Evolutionary conservation across 2,888 invertebrate species (phyloP).

Genomic region (Eristalinus sepulchralis): DNA sequence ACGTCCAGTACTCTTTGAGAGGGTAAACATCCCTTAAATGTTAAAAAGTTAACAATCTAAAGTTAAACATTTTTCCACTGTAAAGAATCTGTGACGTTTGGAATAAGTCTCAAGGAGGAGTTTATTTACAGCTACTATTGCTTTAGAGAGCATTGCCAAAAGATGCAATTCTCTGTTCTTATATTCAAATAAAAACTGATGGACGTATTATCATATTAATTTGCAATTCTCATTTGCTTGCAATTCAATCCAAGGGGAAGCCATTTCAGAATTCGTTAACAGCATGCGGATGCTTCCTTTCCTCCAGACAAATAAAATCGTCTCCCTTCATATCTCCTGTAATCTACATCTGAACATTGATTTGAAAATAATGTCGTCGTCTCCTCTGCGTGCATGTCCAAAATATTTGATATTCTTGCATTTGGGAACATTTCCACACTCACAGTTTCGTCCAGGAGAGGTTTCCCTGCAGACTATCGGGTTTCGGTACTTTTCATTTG

Average conservation of each 20-base stretch:
- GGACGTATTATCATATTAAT: too few relatives aligned
- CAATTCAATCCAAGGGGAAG: not conserved
- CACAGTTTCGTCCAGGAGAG: not conserved
- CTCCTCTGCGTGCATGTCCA: not conserved
- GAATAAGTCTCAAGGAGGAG: too few relatives aligned
- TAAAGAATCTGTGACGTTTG: too few relatives aligned
- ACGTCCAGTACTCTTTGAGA: too few relatives aligned
- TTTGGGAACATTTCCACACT: not conserved
- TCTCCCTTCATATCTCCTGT: not conserved
- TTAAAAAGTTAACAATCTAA: too few relatives aligned
- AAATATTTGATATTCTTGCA: not conserved
- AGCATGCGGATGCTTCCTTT: not conserved
- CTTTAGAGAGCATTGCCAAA: too few relatives aligned
- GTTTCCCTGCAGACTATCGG: not conserved
- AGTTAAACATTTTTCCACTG: too few relatives aligned
- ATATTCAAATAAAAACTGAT: too few relatives aligned
- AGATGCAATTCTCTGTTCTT: too few relatives aligned
- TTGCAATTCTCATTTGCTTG: too few relatives aligned
- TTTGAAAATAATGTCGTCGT: not conserved
- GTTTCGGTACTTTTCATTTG: not conserved
- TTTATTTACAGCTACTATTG: too few relatives aligned
- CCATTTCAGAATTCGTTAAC: not conserved
- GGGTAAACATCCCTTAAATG: too few relatives aligned
- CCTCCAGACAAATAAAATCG: not conserved
- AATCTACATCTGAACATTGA: not conserved